phyloP scores from a whole-genome alignment of 2,797 vertebrate genomes.

The Hafferia zeledoni region DNA sequence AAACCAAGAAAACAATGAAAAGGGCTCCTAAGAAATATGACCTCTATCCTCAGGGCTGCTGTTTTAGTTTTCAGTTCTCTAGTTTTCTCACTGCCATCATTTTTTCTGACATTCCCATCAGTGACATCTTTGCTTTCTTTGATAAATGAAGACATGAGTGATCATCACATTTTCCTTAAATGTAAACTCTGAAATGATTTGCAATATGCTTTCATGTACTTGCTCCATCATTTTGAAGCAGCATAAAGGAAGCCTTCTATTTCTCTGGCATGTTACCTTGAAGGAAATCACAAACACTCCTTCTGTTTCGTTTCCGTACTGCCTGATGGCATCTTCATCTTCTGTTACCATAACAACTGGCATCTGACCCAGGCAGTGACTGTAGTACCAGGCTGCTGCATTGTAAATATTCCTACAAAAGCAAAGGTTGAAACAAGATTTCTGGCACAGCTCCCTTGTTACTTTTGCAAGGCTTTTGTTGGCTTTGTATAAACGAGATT shows the following conservation, averaged over 20 bases:
- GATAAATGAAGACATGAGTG: neutral
- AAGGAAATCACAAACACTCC: constrained; percentile 94
- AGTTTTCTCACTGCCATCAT: neutral
- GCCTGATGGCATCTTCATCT: constrained; percentile 80
- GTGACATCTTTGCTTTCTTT: neutral
- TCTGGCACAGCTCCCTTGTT: neutral
- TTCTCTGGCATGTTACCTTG: constrained; percentile 79
- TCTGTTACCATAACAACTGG: constrained; percentile 95
- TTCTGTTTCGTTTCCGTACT: constrained; percentile 85
- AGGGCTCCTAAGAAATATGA: neutral
- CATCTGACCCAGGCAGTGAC: constrained; percentile 87
- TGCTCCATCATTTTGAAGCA: neutral
- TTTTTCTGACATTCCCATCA: neutral
- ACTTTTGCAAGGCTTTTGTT: neutral
- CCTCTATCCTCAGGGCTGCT: neutral
- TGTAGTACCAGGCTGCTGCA: constrained; percentile 92
- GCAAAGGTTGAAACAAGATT: constrained; percentile 11
- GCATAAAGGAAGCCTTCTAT: neutral
- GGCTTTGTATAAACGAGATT: neutral
- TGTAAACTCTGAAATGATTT: neutral
- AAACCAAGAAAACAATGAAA: neutral
- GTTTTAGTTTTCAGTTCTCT: neutral
- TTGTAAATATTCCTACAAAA: constrained; percentile 89
- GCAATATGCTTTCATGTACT: neutral
- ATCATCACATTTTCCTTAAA: neutral